Conservation (phyloP, 2,888 invertebrate species). For the Noctua janthina region DNA sequence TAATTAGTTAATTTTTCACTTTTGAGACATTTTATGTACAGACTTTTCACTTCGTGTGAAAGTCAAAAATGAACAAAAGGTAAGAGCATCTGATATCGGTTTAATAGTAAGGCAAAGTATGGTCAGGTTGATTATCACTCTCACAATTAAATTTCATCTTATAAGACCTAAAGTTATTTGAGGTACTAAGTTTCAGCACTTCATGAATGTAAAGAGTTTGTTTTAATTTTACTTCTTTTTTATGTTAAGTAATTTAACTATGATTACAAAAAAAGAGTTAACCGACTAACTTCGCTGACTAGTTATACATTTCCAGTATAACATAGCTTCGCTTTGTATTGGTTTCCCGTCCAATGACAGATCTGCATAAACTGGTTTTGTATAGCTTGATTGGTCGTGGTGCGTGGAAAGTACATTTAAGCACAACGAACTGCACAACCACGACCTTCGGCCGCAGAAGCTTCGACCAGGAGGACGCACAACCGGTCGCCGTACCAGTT, state of each 20-base stretch:
- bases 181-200: neutral
- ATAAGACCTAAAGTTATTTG: neutral
- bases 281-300: neutral
- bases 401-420: too few relatives aligned
- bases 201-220: too few relatives aligned
- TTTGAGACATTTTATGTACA: neutral
- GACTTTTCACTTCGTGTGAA: neutral
- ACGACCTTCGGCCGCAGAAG: too few relatives aligned
- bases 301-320: too few relatives aligned
- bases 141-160: neutral
- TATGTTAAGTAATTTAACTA: neutral
- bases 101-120: neutral
- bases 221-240: too few relatives aligned
- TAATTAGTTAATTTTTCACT: neutral
- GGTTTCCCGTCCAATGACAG: too few relatives aligned
- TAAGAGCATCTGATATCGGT: neutral
- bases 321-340: too few relatives aligned
- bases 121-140: neutral
- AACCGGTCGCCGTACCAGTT: neutral
- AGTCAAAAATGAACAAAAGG: neutral
- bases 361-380: too few relatives aligned
- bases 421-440: too few relatives aligned
- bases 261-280: neutral
- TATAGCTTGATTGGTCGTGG: too few relatives aligned
- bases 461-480: neutral